These are phyloP conservation scores for Anguilla megastoma DNA, from an alignment of 2,797 vertebrate species.

Conservation along the genomic window DNA sequence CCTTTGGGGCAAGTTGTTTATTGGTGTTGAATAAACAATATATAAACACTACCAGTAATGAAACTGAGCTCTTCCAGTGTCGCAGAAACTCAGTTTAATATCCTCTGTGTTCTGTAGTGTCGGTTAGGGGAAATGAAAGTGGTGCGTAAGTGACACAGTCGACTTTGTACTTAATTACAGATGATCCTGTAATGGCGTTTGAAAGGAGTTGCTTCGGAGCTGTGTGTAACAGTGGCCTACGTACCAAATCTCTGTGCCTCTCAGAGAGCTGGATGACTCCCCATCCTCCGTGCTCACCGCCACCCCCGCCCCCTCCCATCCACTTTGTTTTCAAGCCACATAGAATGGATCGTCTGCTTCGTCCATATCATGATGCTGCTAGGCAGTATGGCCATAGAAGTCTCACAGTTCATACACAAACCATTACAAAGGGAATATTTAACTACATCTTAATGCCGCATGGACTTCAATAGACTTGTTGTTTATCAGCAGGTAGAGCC, in stretches of 20 bases:
- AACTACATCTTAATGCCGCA: not conserved
- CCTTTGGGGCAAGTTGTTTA: not conserved
- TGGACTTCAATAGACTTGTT: not conserved
- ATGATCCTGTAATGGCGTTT: not conserved
- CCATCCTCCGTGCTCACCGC: not conserved
- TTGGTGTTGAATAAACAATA: not conserved
- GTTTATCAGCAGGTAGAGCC: not conserved
- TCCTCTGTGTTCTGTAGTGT: not conserved
- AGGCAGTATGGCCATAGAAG: not conserved
- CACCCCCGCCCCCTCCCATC: not conserved
- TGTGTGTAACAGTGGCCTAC: not conserved
- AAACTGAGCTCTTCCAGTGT: not conserved
- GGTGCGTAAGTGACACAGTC: not conserved
- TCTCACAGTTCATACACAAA: not conserved
- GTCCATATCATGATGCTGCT: not conserved
- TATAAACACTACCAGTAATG: not conserved
- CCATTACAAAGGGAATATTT: not conserved
- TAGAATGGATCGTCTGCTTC: not conserved
- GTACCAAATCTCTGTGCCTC: not conserved
- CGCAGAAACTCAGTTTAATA: not conserved
- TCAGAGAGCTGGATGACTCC: not conserved
- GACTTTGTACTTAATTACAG: not conserved
- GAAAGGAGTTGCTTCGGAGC: not conserved
- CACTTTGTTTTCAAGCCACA: not conserved
- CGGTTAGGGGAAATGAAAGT: not conserved